A percentile compares a stretch with the other conserved stretches of the same genome.
Evolutionary conservation across 2,888 invertebrate genomes (phyloP).

Genomic region (Philereme vetulata): DNA sequence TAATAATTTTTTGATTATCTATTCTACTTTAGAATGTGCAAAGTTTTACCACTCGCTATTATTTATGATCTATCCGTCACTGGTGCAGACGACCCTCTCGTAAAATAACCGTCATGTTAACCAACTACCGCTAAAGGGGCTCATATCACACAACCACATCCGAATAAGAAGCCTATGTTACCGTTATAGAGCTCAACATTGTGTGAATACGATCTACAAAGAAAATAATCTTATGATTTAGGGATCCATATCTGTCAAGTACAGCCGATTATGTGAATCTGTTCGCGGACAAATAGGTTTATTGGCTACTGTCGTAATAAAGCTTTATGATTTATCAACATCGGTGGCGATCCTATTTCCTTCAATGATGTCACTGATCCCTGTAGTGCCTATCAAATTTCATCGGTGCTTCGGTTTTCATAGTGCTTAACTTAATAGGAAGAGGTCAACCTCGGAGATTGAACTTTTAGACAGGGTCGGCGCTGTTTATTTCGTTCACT

Average conservation of each 20-base stretch:
- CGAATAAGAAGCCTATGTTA: slow-evolving; percentile 34
- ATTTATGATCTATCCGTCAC: slow-evolving; percentile 57
- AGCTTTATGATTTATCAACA: slow-evolving; percentile 67
- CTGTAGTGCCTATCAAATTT: slow-evolving; percentile 40
- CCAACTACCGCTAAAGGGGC: slow-evolving; percentile 52
- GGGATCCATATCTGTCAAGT: slow-evolving; percentile 71
- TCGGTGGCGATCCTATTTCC: slow-evolving; percentile 52
- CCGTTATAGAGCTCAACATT: slow-evolving; percentile 41
- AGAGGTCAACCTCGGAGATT: not conserved
- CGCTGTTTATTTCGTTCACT: too few relatives aligned
- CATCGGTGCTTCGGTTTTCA: slow-evolving; percentile 28
- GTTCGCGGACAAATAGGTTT: slow-evolving; percentile 78
- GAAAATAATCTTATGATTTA: slow-evolving; percentile 75
- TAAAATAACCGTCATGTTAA: slow-evolving; percentile 61
- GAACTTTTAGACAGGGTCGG: not conserved
- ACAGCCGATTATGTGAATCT: slow-evolving; percentile 72
- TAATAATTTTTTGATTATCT: not conserved
- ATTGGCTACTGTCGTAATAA: slow-evolving; percentile 74
- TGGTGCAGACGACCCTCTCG: slow-evolving; percentile 56
- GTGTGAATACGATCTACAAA: slow-evolving; percentile 46
- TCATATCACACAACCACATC: slow-evolving; percentile 33
- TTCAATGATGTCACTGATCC: slow-evolving; percentile 52
- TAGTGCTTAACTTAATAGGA: not conserved
- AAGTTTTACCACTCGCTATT: slow-evolving; percentile 47
- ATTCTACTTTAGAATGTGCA: slow-evolving; percentile 32